Conservation (phyloP, 2,797 vertebrate species). For the Hozukius guyotensis region DNA sequence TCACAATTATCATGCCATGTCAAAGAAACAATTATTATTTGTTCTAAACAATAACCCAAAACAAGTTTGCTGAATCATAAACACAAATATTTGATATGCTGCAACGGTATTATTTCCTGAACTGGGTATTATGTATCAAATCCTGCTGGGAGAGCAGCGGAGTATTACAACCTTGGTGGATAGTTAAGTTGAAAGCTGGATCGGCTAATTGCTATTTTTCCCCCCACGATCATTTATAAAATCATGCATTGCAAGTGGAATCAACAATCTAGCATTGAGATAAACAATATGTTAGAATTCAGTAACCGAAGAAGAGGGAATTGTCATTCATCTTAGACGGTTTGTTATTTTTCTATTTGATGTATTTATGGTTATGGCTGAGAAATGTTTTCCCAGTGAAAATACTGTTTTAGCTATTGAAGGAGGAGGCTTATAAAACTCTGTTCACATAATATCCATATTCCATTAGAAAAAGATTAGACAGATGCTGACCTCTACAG, state of each 20-base stretch:
- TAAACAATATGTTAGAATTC: not conserved
- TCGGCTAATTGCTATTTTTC: conserved; percentile 21
- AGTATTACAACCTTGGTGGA: not conserved
- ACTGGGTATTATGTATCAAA: not conserved
- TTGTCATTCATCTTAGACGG: not conserved
- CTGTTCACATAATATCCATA: conserved; percentile 35
- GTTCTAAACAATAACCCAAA: conserved; percentile 1
- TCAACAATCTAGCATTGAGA: not conserved
- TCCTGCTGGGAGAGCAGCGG: not conserved
- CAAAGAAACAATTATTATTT: not conserved
- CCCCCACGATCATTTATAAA: conserved; percentile 15
- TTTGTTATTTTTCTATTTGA: not conserved
- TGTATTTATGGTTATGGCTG: not conserved
- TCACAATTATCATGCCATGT: not conserved
- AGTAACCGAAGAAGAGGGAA: not conserved
- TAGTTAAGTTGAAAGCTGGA: conserved; percentile 3
- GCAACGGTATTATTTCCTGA: not conserved
- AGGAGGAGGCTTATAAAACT: conserved; percentile 13
- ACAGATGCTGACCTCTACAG: conserved; percentile 82
- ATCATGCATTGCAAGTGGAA: not conserved
- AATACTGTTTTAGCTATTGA: not conserved
- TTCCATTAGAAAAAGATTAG: conserved; percentile 69
- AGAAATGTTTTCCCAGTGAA: conserved; percentile 11
- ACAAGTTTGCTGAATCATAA: conserved; percentile 12
- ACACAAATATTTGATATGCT: conserved; percentile 2